Evolutionary conservation across 2,888 invertebrate genomes (phyloP).

Genomic region (Stratiomys singularior): DNA sequence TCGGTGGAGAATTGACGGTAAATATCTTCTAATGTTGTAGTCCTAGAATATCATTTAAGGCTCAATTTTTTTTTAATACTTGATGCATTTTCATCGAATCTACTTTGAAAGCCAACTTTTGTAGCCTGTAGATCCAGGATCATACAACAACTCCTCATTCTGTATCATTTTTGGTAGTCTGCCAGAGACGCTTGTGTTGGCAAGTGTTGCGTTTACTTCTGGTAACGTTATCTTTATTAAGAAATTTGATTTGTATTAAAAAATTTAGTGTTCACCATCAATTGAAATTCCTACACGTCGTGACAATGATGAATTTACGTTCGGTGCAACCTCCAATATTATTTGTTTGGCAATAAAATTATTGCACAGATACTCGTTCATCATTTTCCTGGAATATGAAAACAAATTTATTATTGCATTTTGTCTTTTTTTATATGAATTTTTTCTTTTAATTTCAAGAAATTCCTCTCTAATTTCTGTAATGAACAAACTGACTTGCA

Average conservation of each 20-base stretch:
- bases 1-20: constrained; percentile 71
- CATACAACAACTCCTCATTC: constrained; percentile 70
- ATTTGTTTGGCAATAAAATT: constrained; percentile 80
- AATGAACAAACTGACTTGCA: too few species aligned
- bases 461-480: too few species aligned
- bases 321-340: constrained; percentile 69
- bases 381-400: constrained; percentile 70
- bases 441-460: too few species aligned
- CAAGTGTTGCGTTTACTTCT: neutral
- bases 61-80: neutral
- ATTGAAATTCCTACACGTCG: constrained; percentile 52
- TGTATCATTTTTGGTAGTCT: constrained; percentile 55
- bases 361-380: constrained; percentile 82
- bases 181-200: neutral
- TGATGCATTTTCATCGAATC: neutral
- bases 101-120: constrained; percentile 81
- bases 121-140: constrained; percentile 78
- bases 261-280: constrained; percentile 2
- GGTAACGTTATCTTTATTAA: neutral
- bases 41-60: constrained; percentile 65
- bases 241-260: neutral
- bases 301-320: constrained; percentile 50
- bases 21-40: constrained; percentile 76
- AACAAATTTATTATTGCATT: too few species aligned
- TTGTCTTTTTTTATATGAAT: too few species aligned